These are phyloP conservation scores for Esox niger DNA, from an alignment of 2,113 vertebrate genomes.

Conservation along the genomic window DNA sequence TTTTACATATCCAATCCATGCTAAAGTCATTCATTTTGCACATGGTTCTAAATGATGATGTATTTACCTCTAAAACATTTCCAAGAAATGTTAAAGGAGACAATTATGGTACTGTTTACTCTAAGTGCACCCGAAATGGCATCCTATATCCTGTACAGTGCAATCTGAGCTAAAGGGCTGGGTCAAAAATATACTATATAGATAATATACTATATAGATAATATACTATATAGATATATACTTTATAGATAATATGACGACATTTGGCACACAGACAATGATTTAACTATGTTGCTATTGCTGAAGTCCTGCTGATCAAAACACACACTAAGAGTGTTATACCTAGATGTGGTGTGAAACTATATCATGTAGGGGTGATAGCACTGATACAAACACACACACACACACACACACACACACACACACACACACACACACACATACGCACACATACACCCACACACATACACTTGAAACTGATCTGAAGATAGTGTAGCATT, in stretches of 20 bases:
- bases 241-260: constrained; percentile 11
- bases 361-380: background rate
- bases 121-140: no score
- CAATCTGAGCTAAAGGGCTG: no score
- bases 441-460: constrained; percentile 7
- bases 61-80: background rate
- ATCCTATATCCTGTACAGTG: no score
- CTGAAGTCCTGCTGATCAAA: background rate
- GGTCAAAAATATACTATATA: no score
- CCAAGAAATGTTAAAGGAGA: constrained; percentile 5
- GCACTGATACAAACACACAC: no score
- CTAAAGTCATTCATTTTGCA: background rate
- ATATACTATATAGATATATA: no score
- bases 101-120: background rate
- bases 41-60: constrained; percentile 10
- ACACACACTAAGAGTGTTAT: background rate
- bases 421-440: background rate
- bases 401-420: constrained; percentile 9
- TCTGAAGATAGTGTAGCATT: background rate
- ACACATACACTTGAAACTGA: background rate
- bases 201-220: constrained; percentile 14
- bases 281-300: background rate
- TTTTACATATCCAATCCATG: background rate
- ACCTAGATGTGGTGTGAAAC: no score
- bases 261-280: background rate